phyloP scores from a whole-genome alignment of 2,113 vertebrate genomes.

The Tenebrosternarchus preto region DNA sequence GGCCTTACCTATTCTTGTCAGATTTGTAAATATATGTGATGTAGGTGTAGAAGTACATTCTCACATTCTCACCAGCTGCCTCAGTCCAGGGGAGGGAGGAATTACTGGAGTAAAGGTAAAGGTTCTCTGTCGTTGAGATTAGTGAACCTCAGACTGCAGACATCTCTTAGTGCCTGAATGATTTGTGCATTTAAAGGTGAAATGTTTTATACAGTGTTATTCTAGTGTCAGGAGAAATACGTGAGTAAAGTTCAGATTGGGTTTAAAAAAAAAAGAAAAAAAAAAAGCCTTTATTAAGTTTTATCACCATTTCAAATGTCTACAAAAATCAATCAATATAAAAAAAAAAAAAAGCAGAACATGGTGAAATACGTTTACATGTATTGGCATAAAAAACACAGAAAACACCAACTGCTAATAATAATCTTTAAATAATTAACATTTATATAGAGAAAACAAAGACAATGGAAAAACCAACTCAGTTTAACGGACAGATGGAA shows the following conservation, averaged over 20 bases:
- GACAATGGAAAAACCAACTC: constrained; percentile 52
- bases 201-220: too few relatives aligned
- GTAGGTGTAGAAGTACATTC: too few relatives aligned
- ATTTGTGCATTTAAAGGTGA: too few relatives aligned
- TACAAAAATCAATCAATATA: constrained; percentile 63
- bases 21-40: too few relatives aligned
- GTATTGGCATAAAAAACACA: constrained; percentile 64
- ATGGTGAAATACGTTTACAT: constrained; percentile 67
- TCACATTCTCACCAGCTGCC: too few relatives aligned
- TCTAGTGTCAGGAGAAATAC: too few relatives aligned
- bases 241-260: background rate
- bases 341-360: constrained; percentile 59
- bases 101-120: too few relatives aligned
- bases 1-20: too few relatives aligned
- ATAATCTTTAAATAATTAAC: constrained; percentile 73
- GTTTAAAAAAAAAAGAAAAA: constrained; percentile 24
- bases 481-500: constrained; percentile 59
- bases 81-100: too few relatives aligned
- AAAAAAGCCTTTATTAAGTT: constrained; percentile 60
- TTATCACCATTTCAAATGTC: constrained; percentile 64
- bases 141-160: too few relatives aligned
- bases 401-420: constrained; percentile 63
- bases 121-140: too few relatives aligned
- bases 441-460: constrained; percentile 61
- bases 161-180: background rate